Conservation (phyloP, 1,140 invertebrate species). For the Akabosia matsudoensis region DNA sequence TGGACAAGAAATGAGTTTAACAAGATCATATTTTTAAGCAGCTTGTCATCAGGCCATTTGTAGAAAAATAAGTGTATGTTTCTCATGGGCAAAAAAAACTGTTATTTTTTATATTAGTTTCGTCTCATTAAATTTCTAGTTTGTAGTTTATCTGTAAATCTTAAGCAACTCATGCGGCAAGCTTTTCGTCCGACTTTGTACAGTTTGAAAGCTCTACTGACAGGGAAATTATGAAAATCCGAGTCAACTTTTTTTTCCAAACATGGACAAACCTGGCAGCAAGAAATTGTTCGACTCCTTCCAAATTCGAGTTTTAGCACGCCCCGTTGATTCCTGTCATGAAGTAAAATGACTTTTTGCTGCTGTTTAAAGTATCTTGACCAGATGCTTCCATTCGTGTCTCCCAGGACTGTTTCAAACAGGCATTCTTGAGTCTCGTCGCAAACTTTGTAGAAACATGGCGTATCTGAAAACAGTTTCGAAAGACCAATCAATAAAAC, state of each 20-base stretch:
- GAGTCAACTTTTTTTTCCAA: not conserved
- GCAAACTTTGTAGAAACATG: slow-evolving; percentile 30
- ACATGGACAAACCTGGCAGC: slow-evolving; percentile 30
- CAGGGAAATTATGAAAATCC: not conserved
- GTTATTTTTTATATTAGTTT: not conserved
- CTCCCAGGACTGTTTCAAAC: slow-evolving; percentile 33
- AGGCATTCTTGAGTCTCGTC: slow-evolving; percentile 30
- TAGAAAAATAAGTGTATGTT: too few species aligned
- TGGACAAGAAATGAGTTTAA: too few species aligned
- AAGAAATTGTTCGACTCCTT: slow-evolving; percentile 33
- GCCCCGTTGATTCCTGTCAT: slow-evolving; percentile 33
- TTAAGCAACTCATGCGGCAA: not conserved
- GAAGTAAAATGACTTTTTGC: slow-evolving; percentile 33
- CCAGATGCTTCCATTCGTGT: slow-evolving; percentile 32
- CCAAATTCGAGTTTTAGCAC: slow-evolving; percentile 36
- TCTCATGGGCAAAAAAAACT: too few species aligned
- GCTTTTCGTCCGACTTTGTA: too few species aligned
- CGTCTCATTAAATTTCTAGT: slow-evolving; percentile 5
- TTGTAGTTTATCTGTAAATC: not conserved
- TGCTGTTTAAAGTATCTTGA: slow-evolving; percentile 34
- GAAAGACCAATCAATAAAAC: too few species aligned
- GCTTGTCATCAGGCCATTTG: too few species aligned
- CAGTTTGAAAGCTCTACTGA: too few species aligned
- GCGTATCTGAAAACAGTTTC: not conserved
- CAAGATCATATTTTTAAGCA: too few species aligned